Evolutionary conservation across 2,113 vertebrate species (phyloP).

Genomic region (Cichladusa arquata): DNA sequence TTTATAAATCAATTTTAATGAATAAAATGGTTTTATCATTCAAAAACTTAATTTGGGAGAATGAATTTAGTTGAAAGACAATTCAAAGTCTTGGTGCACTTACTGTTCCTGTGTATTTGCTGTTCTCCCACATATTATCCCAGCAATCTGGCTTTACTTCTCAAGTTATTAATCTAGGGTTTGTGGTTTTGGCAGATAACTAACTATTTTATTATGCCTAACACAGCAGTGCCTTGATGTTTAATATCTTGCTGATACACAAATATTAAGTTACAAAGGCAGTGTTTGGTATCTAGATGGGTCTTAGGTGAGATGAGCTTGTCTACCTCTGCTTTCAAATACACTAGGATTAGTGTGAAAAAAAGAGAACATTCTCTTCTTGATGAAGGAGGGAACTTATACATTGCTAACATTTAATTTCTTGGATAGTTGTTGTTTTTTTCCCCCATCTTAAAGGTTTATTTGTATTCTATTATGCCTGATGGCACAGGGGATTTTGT

Average conservation of each 20-base stretch:
- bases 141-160: constrained; percentile 1
- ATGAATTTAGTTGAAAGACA: neutral
- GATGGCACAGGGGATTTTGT: neutral
- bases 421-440: neutral
- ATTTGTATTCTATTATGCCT: neutral
- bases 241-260: neutral
- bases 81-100: neutral
- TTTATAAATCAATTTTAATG: neutral
- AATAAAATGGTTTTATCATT: constrained; percentile 2
- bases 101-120: neutral
- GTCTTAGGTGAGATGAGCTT: neutral
- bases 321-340: neutral
- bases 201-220: neutral
- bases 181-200: neutral
- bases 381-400: neutral
- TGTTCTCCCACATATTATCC: neutral
- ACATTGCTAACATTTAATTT: neutral
- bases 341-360: neutral
- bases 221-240: neutral
- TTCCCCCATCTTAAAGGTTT: neutral
- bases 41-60: neutral
- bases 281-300: neutral
- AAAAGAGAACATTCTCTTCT: neutral
- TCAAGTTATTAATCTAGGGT: neutral
- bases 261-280: neutral